phyloP scores from a whole-genome alignment of 2,797 vertebrate species.

The Rhinichthys osculus region DNA sequence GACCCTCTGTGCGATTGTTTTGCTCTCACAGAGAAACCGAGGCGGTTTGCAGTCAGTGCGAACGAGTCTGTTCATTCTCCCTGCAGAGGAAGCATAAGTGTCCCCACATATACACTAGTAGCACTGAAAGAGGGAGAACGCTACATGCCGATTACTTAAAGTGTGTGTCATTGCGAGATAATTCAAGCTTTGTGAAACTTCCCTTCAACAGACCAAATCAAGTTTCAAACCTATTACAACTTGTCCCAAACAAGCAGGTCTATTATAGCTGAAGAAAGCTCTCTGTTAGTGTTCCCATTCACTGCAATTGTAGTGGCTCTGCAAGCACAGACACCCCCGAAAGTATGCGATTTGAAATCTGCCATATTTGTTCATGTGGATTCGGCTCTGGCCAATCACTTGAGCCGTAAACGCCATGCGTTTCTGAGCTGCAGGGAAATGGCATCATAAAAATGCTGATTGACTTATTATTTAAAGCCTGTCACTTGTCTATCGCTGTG shows the following conservation, averaged over 20 bases:
- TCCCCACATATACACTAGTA: constrained; percentile 4
- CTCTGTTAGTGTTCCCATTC: not conserved
- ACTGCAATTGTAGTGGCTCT: not conserved
- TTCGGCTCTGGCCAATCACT: not conserved
- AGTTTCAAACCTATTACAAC: not conserved
- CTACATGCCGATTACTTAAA: not conserved
- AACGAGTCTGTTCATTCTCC: constrained; percentile 32
- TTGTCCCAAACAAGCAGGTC: constrained; percentile 7
- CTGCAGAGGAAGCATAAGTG: constrained; percentile 6
- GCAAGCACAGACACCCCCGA: not conserved
- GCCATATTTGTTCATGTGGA: not conserved
- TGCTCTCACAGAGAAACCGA: constrained; percentile 36
- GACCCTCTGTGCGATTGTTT: constrained; percentile 38
- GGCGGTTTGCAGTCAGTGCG: not conserved
- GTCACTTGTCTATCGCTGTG: not conserved
- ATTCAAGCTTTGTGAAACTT: constrained; percentile 19
- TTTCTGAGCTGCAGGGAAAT: not conserved
- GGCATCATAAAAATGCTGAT: constrained; percentile 6
- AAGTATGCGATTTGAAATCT: not conserved
- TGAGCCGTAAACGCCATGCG: not conserved
- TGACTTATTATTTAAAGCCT: not conserved
- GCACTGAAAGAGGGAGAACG: not conserved
- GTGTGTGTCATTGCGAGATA: not conserved
- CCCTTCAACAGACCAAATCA: not conserved
- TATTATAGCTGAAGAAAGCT: not conserved